Evolutionary conservation across 2,113 vertebrate species (phyloP), one percentile per base, ranked within the genome.

Genomic region (sheep (Ovis aries)): DNA sequence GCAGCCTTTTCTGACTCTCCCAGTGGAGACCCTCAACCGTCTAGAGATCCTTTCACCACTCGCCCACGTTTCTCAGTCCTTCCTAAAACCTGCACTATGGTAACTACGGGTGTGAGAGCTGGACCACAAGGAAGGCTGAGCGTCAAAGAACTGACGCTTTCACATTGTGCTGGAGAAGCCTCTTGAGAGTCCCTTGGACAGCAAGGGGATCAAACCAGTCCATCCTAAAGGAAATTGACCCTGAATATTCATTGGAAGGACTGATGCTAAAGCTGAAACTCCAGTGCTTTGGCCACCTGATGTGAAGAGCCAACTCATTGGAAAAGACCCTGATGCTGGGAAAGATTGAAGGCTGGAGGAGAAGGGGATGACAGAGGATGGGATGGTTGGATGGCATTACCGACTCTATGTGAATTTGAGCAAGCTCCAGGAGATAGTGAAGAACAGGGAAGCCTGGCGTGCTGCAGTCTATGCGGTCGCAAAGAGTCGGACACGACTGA

Each of bases 41-140:
- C 8, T 11, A 12, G 48, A 50, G 25, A 1, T 2, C 2, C 50
- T 48, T 40, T 43, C 45, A 1, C 14, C 12, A 2, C 33, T 2
- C 15, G 2, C 3, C 14, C 67, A 21, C 13, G 0, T 6, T 29
- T 31, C 45, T 57, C 7, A 1, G 9, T 4, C 23, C 21, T 36
- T 25, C 15, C 2, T 2, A 14, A n/a, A 36, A 11, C 19, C 43
- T n/a, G 31, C 17, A 5, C 2, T 25, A 9, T 2, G 0, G 33
- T 13, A 0, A 1, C 16, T 6, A 1, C 0, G 0, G 15, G 10
- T 36, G 3, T n/a, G 48, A 74, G 36, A 43, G 21, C 36, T 23
- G 11, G 71, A 43, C 71, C 71, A 3, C 25, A 4, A 77, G 4
- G 71, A 43, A 27, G 40, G 40, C 23, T 77, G 71, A 77, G 6